phyloP scores from a whole-genome alignment of 2,797 vertebrate species.

The Delichon dasypus region DNA sequence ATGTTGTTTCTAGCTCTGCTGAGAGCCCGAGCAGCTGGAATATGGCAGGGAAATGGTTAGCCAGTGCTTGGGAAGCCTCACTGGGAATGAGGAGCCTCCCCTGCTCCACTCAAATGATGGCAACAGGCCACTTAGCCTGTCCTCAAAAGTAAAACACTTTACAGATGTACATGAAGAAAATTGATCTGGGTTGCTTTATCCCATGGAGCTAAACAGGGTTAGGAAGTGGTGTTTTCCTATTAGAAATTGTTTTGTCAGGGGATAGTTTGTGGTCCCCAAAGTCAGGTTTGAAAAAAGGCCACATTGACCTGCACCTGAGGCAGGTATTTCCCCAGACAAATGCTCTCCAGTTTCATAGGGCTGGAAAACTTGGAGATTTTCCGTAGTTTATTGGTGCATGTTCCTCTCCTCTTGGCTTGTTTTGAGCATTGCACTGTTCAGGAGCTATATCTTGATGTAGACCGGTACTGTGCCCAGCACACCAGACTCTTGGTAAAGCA shows the following conservation, averaged over 20 bases:
- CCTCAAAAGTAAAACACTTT: neutral
- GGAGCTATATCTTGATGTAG: neutral
- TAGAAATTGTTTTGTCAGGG: neutral
- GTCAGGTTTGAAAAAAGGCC: neutral
- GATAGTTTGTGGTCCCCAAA: neutral
- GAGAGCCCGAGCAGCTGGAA: neutral
- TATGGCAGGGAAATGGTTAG: neutral
- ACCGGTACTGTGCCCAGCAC: no score
- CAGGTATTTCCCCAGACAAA: neutral
- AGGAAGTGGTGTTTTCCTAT: neutral
- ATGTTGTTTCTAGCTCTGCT: neutral
- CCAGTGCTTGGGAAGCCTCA: neutral
- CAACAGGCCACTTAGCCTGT: neutral
- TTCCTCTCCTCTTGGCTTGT: neutral
- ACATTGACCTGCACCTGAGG: neutral
- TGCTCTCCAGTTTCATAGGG: neutral
- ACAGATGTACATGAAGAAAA: neutral
- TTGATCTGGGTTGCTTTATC: neutral
- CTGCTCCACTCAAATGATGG: neutral
- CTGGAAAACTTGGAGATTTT: neutral
- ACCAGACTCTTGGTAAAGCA: neutral
- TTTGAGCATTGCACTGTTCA: neutral
- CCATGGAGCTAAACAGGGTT: neutral
- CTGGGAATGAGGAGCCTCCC: neutral
- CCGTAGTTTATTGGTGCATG: neutral